These are phyloP conservation scores for Eremophila alpestris DNA, from an alignment of 2,797 vertebrate genomes.

Conservation along the genomic window DNA sequence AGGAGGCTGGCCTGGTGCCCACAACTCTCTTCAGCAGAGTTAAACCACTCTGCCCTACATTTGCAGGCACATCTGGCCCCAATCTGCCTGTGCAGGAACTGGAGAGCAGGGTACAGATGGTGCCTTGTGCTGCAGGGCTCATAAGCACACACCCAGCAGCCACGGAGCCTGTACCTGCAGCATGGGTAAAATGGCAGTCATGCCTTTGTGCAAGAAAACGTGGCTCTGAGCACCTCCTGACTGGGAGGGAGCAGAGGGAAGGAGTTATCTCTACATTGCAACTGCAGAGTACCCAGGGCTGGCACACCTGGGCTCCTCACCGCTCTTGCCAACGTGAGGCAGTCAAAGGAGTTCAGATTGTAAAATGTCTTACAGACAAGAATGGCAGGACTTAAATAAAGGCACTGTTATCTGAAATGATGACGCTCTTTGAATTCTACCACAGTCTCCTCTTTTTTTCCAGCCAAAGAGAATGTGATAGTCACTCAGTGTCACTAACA, in stretches of 20 bases:
- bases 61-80: background rate
- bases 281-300: background rate
- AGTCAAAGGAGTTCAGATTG: background rate
- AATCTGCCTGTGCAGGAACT: background rate
- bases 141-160: rapidly evolving
- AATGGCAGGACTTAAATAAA: background rate
- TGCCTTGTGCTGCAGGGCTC: background rate
- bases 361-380: background rate
- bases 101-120: background rate
- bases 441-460: background rate
- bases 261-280: rapidly evolving
- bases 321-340: background rate
- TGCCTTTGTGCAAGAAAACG: too few relatives aligned
- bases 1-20: background rate
- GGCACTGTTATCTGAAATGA: background rate
- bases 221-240: background rate
- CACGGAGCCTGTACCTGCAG: background rate
- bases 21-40: background rate
- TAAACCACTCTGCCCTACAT: background rate
- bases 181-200: rapidly evolving
- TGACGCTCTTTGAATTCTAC: background rate
- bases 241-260: background rate
- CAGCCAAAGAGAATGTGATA: background rate
- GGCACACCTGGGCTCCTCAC: background rate
- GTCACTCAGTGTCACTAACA: background rate